These are phyloP conservation scores for Leuciscus waleckii DNA, from an alignment of 2,797 vertebrate genomes.

Conservation along the genomic window DNA sequence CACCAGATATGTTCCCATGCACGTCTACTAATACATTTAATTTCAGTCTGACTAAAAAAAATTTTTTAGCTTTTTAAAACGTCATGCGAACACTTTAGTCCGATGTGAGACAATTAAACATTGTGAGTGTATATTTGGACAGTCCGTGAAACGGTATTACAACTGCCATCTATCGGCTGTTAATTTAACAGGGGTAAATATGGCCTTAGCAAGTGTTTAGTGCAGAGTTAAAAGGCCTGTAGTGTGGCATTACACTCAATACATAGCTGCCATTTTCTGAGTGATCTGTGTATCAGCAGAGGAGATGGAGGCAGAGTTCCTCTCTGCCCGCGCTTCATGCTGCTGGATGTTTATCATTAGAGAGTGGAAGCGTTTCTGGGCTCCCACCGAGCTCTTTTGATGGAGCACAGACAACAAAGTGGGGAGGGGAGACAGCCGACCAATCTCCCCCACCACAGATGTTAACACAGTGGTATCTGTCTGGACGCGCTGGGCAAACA, in stretches of 20 bases:
- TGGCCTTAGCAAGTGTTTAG: background rate
- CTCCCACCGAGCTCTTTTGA: constrained; percentile 67
- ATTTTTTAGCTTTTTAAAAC: background rate
- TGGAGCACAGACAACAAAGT: constrained; percentile 66
- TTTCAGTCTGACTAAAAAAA: too few relatives aligned
- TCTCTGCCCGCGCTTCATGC: constrained; percentile 55
- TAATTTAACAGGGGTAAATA: background rate
- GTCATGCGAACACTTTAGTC: background rate
- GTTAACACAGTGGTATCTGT: constrained; percentile 68
- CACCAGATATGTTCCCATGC: background rate
- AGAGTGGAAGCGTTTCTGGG: constrained; percentile 65
- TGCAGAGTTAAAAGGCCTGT: background rate
- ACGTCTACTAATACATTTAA: background rate
- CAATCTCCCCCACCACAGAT: constrained; percentile 63
- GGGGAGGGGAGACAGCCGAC: constrained; percentile 57
- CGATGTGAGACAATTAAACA: background rate
- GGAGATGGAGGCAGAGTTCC: constrained; percentile 44
- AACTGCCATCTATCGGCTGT: background rate
- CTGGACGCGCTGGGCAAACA: constrained; percentile 63
- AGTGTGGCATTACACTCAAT: constrained; percentile 32
- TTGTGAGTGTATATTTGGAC: background rate
- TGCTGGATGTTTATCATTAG: constrained; percentile 69
- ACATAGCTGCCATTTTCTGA: constrained; percentile 53
- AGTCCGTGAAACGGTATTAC: background rate
- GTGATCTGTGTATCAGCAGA: constrained; percentile 34